phyloP scores from a whole-genome alignment of 2,797 vertebrate species.

The Ctenopoma multispine region DNA sequence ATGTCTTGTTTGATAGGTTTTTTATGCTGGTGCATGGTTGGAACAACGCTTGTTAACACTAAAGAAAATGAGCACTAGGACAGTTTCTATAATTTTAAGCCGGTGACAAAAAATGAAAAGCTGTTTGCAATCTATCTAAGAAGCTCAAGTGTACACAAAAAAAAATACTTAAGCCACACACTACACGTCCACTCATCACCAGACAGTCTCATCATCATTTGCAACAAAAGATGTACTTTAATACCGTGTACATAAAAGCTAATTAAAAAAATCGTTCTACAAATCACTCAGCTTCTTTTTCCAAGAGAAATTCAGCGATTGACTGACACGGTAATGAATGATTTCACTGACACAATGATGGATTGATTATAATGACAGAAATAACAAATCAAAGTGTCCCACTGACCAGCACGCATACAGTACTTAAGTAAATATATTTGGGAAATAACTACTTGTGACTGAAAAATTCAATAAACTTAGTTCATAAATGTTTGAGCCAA shows the following conservation, averaged over 20 bases:
- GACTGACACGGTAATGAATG: too few relatives aligned
- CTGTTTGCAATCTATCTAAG: neutral
- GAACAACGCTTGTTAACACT: conserved; percentile 20
- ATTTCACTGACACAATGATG: neutral
- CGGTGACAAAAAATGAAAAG: neutral
- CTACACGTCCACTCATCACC: neutral
- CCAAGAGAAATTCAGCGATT: neutral
- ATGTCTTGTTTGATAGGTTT: conserved; percentile 24
- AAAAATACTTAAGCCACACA: neutral
- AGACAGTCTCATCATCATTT: neutral
- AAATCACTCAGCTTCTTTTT: neutral
- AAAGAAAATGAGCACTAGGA: neutral
- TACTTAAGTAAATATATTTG: too few relatives aligned
- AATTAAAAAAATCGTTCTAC: neutral
- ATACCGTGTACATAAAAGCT: too few relatives aligned
- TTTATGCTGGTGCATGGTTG: conserved; percentile 44
- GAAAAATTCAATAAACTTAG: neutral
- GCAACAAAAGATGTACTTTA: too few relatives aligned
- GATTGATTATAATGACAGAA: neutral
- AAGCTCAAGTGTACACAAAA: neutral
- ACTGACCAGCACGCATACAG: neutral
- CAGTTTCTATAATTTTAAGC: neutral
- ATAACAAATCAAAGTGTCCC: neutral
- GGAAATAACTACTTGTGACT: too few relatives aligned
- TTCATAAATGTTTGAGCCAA: neutral